Conservation (phyloP, 1,140 invertebrate genomes). For the Stegodyphus dumicola region DNA sequence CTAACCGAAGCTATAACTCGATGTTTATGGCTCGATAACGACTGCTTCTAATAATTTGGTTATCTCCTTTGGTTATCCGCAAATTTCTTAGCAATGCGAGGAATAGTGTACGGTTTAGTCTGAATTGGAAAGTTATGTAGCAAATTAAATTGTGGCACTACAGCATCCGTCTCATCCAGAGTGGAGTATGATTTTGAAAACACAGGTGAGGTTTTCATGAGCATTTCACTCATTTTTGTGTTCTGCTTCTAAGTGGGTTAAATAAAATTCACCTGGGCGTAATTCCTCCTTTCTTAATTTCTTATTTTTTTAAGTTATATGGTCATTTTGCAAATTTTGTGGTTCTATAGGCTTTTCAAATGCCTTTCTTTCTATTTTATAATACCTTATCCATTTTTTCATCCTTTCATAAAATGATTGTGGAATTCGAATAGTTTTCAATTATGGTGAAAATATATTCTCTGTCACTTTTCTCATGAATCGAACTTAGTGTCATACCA, state of each 20-base stretch:
- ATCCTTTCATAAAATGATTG: too few species aligned
- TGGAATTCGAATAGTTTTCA: too few species aligned
- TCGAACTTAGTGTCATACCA: too few species aligned
- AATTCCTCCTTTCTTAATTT: background rate
- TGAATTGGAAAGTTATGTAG: background rate
- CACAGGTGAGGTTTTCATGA: background rate
- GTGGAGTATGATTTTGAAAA: background rate
- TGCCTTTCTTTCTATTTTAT: too few species aligned
- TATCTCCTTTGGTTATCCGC: background rate
- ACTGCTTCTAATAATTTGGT: background rate
- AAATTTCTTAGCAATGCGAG: background rate
- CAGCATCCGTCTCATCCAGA: background rate
- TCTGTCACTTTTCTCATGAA: too few species aligned
- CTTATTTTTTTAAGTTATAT: background rate
- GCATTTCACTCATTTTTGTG: background rate
- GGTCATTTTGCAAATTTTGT: too few species aligned
- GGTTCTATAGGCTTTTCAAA: too few species aligned
- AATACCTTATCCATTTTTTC: too few species aligned
- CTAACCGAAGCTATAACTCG: background rate
- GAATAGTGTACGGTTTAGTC: background rate
- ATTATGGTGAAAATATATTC: too few species aligned
- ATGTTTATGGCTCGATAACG: background rate
- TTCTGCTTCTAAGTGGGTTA: background rate
- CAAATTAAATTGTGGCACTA: background rate
- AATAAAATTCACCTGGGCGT: background rate